Percentiles rank a stretch among this genome's conserved stretches.
phyloP scores from a whole-genome alignment of 2,888 invertebrate genomes.

The Blastobasis lacticolella region DNA sequence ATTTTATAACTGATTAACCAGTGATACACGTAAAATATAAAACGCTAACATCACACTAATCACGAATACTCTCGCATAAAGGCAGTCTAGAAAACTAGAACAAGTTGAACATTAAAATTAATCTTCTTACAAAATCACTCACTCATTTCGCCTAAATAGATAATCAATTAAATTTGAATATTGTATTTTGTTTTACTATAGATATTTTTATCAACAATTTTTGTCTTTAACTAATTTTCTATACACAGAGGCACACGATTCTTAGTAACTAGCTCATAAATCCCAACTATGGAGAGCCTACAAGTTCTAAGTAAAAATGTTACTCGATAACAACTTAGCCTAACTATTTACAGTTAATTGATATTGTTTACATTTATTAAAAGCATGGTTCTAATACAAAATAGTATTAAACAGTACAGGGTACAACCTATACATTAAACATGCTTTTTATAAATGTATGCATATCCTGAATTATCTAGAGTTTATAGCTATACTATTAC shows the following conservation, averaged over 20 bases:
- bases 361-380: constrained; percentile 24
- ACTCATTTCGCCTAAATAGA: constrained; percentile 21
- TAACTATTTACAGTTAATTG: constrained; percentile 32
- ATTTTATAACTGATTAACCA: no score
- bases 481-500: constrained; percentile 26
- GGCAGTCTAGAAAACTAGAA: constrained; percentile 56
- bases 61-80: constrained; percentile 35
- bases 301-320: constrained; percentile 36
- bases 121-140: constrained; percentile 19
- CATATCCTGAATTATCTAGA: background rate
- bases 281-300: constrained; percentile 19
- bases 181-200: constrained; percentile 22
- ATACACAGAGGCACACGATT: constrained; percentile 71
- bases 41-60: no score
- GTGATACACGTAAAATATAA: no score
- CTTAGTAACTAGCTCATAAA: constrained; percentile 50
- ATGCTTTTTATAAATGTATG: constrained; percentile 1
- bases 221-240: constrained; percentile 44
- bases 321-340: constrained; percentile 31
- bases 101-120: constrained; percentile 17
- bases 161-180: constrained; percentile 24
- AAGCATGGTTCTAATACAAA: background rate
- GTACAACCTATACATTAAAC: background rate
- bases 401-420: no score
- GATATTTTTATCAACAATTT: constrained; percentile 30